Conservation (phyloP, 2,888 invertebrate species). For the Eudasyphora cyanicolor region DNA sequence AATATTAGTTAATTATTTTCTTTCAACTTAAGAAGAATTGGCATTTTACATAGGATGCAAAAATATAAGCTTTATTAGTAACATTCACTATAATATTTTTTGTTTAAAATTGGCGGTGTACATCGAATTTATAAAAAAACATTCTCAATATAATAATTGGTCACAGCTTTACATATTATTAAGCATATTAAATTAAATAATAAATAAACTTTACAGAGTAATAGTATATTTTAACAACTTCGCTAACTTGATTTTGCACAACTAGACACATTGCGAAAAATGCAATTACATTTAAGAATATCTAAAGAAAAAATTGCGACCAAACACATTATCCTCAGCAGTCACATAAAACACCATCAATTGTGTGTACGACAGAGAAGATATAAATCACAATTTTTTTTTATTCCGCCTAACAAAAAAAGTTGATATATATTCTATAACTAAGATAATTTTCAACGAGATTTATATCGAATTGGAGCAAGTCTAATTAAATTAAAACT, state of each 20-base stretch:
- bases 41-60: too few species aligned
- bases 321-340: neutral
- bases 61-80: too few species aligned
- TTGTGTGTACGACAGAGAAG: neutral
- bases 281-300: neutral
- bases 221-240: neutral
- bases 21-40: too few species aligned
- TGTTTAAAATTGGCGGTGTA: too few species aligned
- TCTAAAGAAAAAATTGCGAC: neutral
- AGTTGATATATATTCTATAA: neutral
- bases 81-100: too few species aligned
- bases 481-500: conserved; percentile 59
- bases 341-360: neutral
- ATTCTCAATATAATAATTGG: too few species aligned
- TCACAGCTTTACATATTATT: too few species aligned
- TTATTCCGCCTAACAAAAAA: neutral
- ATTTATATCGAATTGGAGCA: conserved; percentile 56
- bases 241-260: neutral
- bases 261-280: neutral
- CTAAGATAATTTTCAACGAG: conserved; percentile 18
- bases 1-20: too few species aligned
- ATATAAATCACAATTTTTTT: neutral
- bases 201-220: too few species aligned
- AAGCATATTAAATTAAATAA: too few species aligned
- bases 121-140: too few species aligned